These are phyloP conservation scores for Leptosomus discolor DNA, from an alignment of 2,113 vertebrate genomes.

Conservation along the genomic window DNA sequence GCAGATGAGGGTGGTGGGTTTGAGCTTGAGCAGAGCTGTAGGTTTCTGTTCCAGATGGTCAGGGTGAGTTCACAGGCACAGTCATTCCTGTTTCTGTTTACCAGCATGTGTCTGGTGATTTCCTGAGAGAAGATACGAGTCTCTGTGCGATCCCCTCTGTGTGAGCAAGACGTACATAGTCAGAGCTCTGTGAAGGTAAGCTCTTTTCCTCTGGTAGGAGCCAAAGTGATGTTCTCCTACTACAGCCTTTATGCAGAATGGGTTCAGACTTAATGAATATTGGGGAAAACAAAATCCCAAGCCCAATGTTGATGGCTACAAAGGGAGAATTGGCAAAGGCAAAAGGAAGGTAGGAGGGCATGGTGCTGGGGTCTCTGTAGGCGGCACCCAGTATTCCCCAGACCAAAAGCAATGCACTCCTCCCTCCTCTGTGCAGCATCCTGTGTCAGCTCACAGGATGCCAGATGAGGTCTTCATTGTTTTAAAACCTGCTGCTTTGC, in stretches of 20 bases:
- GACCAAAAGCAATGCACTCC: not conserved
- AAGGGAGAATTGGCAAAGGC: not conserved
- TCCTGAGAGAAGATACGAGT: not conserved
- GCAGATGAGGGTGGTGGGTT: not conserved
- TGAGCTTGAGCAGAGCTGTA: not conserved
- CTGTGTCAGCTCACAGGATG: not conserved
- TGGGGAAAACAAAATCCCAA: not conserved
- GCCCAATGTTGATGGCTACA: not conserved
- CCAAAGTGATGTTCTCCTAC: not conserved
- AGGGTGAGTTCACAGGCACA: not conserved
- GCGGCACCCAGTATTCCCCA: not conserved
- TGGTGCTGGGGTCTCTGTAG: not conserved
- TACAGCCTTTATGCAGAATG: not conserved
- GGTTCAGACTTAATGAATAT: not conserved
- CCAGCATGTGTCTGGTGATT: constrained; percentile 36
- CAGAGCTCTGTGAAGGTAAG: constrained; percentile 39
- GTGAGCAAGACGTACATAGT: not conserved
- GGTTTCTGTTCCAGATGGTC: constrained; percentile 59
- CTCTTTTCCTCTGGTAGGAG: not conserved
- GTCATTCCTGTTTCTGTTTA: constrained; percentile 61
- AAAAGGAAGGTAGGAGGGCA: not conserved
- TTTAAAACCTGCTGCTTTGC: constrained; percentile 37
- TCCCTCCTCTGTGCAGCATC: not conserved
- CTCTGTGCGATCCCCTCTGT: not conserved
- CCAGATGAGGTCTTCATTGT: not conserved